Percentiles rank a stretch among this genome's conserved stretches.
These are phyloP conservation scores for Poecilia gillii DNA, from an alignment of 2,797 vertebrate species.

Conservation along the genomic window DNA sequence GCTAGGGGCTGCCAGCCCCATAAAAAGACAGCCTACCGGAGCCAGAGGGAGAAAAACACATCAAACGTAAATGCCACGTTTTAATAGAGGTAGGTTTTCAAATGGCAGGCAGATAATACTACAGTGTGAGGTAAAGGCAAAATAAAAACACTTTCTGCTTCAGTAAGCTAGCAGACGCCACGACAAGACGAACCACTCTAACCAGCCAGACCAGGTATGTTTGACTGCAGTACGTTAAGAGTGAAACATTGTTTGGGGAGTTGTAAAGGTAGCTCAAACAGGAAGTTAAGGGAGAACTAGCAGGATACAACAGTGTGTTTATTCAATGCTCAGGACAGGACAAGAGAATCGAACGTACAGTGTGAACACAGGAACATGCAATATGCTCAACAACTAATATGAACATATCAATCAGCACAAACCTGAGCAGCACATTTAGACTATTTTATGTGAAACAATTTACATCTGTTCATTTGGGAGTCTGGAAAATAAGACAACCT, in stretches of 20 bases:
- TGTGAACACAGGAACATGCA: conserved; percentile 11
- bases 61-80: conserved; percentile 49
- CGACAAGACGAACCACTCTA: conserved; percentile 59
- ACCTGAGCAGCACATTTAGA: conserved; percentile 5
- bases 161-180: conserved; percentile 28
- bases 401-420: neutral
- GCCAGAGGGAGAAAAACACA: conserved; percentile 42
- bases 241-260: conserved; percentile 45
- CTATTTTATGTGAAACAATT: conserved; percentile 5
- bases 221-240: conserved; percentile 4
- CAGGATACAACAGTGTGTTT: conserved; percentile 83
- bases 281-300: conserved; percentile 78
- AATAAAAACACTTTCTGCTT: conserved; percentile 58
- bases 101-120: conserved; percentile 49
- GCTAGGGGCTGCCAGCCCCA: conserved; percentile 26
- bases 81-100: conserved; percentile 41
- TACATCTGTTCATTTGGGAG: conserved; percentile 14
- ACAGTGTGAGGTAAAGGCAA: conserved; percentile 27
- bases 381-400: neutral
- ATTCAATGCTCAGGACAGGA: conserved; percentile 62
- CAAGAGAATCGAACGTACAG: conserved; percentile 36
- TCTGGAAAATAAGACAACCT: conserved; percentile 22
- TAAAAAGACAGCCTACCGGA: conserved; percentile 52
- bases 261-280: conserved; percentile 71
- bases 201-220: conserved; percentile 65